Percentiles rank a stretch among this genome's conserved stretches.
These are phyloP conservation scores for Hippasteria phrygiana DNA, from an alignment of 53 echinoderm and acorn worm genomes.

Conservation along the genomic window DNA sequence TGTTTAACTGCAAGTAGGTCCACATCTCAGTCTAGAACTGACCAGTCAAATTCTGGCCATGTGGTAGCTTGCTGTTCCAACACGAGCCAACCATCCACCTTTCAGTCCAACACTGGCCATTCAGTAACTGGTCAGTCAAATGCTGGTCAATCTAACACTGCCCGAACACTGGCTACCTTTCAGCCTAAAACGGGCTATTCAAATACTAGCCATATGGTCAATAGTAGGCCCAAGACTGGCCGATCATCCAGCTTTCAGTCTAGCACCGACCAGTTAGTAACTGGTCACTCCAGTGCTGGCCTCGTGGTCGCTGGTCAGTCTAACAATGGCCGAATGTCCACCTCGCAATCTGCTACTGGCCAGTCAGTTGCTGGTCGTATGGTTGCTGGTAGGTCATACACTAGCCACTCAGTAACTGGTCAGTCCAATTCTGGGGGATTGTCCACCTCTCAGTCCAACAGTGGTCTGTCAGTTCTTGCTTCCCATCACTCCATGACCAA, in stretches of 20 bases:
- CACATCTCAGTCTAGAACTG: background rate
- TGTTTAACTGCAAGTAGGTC: too few species aligned
- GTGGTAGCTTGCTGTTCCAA: background rate
- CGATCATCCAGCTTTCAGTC: background rate
- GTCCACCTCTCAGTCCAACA: background rate
- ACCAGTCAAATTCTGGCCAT: background rate
- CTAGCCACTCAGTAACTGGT: background rate
- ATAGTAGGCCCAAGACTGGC: too few species aligned
- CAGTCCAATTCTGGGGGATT: background rate
- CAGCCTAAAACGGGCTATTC: background rate
- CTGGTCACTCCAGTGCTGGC: conserved; percentile 12
- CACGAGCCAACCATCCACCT: background rate
- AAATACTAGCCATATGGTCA: background rate
- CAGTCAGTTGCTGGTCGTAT: background rate
- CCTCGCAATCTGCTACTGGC: background rate
- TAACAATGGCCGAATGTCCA: background rate
- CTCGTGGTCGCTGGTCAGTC: background rate
- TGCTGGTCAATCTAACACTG: background rate
- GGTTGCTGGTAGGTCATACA: background rate
- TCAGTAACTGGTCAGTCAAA: background rate
- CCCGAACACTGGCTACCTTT: background rate
- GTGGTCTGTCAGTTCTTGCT: background rate
- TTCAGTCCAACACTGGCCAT: background rate
- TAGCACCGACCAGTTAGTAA: background rate
- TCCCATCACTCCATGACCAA: too few species aligned